These are phyloP conservation scores for Nymphalis io DNA, from an alignment of 1,140 invertebrate species.

Conservation along the genomic window DNA sequence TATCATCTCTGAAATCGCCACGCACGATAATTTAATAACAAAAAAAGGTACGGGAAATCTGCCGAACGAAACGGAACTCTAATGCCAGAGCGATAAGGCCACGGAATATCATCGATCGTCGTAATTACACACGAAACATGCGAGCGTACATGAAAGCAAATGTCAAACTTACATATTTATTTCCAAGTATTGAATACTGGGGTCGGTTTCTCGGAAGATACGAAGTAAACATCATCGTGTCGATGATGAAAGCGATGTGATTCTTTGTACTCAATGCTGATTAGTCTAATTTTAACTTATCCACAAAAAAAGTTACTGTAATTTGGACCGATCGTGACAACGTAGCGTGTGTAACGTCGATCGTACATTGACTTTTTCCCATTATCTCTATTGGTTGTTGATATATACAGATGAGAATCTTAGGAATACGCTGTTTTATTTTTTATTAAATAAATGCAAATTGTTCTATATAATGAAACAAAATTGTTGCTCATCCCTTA, in stretches of 20 bases:
- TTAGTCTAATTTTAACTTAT: constrained; percentile 73
- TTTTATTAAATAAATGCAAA: neutral
- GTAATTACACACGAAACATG: constrained; percentile 75
- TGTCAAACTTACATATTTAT: constrained; percentile 81
- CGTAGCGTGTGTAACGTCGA: constrained; percentile 48
- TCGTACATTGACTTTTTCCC: constrained; percentile 44
- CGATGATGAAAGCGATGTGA: constrained; percentile 80
- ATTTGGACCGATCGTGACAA: constrained; percentile 65
- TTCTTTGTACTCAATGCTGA: constrained; percentile 77
- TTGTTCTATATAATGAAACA: neutral
- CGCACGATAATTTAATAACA: constrained; percentile 79
- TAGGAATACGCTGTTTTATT: neutral
- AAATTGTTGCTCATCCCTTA: neutral
- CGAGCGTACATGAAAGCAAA: constrained; percentile 78
- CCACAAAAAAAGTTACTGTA: constrained; percentile 55
- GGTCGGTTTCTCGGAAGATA: constrained; percentile 70
- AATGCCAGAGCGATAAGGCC: constrained; percentile 47
- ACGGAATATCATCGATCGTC: constrained; percentile 37
- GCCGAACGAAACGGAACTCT: constrained; percentile 50
- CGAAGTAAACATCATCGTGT: constrained; percentile 76
- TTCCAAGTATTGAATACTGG: constrained; percentile 79
- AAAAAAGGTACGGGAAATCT: constrained; percentile 49
- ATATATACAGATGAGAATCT: constrained; percentile 17
- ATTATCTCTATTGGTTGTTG: constrained; percentile 39
- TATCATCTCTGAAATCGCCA: constrained; percentile 80